Evolutionary conservation across 2,113 vertebrate species (phyloP), one percentile per base, ranked within the genome.

Genomic region (Bos indicus): DNA sequence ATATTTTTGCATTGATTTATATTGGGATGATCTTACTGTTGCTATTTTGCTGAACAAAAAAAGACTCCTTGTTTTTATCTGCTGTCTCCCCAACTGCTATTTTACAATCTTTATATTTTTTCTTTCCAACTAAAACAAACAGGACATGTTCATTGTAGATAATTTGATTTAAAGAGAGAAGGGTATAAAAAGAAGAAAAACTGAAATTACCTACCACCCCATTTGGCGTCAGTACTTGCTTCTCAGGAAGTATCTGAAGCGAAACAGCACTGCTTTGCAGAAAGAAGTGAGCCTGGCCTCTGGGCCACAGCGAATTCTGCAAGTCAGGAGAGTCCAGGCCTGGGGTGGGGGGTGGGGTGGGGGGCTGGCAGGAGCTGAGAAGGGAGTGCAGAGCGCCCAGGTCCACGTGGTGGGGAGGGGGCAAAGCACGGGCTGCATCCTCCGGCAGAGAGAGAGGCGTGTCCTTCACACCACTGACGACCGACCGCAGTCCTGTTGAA

Each of bases 381-480:
- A 43, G 28, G 4, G 16, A 36, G 59, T 6, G 28, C 9, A 0
- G 17, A 0, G 40, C 36, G 15, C 26, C 87, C 19, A 1, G 30
- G 48, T 17, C 46, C 54, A 14, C 6, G 59, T 6, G 15, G 23
- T 1, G 1, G 7, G 40, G 2, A 51, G 19, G 33, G 26, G 57
- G 25, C 17, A 46, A 19, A n/a, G 15, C 3, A 0, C 4, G 87
- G 78, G 7, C 54, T 26, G 26, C 80, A n/a, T 23, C 33, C 11
- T 23, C 48, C 7, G 16, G 17, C 48, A 30, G 78, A n/a, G 33
- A 15, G 30, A 12, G 14, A 54, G 26, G 46, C 1, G 30, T 5
- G 15, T 9, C 36, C 14, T 7, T 2, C n/a, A 21, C 8, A 2
- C 64, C 0, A 0, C 33, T n/a, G 17, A 36, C 15, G 2, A n/a